These are phyloP conservation scores for Dendrolimus houi DNA, from an alignment of 2,888 invertebrate species.

Conservation along the genomic window DNA sequence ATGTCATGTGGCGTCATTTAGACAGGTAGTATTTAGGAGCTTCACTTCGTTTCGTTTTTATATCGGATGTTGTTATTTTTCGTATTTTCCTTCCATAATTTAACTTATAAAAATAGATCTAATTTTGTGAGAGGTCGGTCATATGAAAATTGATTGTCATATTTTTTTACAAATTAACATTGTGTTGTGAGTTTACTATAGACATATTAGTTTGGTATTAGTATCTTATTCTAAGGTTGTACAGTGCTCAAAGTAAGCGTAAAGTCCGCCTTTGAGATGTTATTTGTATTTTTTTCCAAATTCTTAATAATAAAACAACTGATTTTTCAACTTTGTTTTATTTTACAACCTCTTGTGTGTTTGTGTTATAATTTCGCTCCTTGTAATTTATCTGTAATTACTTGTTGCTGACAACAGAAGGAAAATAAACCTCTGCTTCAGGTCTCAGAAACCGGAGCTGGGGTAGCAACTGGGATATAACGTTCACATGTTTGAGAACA, in stretches of 20 bases:
- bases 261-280: slow-evolving; percentile 47
- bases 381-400: background rate
- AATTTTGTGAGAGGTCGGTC: too few species aligned
- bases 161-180: slow-evolving; percentile 14
- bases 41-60: too few species aligned
- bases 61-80: too few species aligned
- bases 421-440: background rate
- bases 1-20: too few species aligned
- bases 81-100: too few species aligned
- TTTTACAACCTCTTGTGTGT: slow-evolving; percentile 9
- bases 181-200: slow-evolving; percentile 53
- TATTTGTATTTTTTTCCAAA: slow-evolving; percentile 62
- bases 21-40: too few species aligned
- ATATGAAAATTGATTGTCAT: too few species aligned
- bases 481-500: too few species aligned
- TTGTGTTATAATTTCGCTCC: background rate
- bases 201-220: slow-evolving; percentile 14
- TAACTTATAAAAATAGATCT: too few species aligned
- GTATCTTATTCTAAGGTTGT: slow-evolving; percentile 37
- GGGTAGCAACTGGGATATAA: too few species aligned
- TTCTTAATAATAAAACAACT: slow-evolving; percentile 60
- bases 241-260: slow-evolving; percentile 51
- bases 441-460: too few species aligned
- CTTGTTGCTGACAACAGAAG: slow-evolving; percentile 1
- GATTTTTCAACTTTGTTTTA: slow-evolving; percentile 45